Base-by-base conservation (phyloP, 2,113 vertebrate genomes). In the Poeciliopsis occidentalis region DNA sequence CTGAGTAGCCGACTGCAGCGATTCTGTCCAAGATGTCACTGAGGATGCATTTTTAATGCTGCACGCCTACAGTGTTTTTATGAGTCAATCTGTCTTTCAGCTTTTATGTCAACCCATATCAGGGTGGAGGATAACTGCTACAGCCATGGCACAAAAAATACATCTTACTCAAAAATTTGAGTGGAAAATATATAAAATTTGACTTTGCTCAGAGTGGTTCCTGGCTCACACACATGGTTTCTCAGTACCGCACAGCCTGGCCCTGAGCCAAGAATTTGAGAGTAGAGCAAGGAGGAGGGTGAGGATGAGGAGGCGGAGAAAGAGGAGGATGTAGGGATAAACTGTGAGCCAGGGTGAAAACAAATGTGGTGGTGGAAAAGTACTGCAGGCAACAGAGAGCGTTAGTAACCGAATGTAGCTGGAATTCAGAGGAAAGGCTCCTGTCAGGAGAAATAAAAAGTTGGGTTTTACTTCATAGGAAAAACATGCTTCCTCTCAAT, bases 291-390 rank as follows among this genome's bases (percentile, higher is more conserved):
- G 66, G 66, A 79, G 32, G 51, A 54, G 75, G 64, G 32, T 76
- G 65, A 71, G 47, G 51, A 61, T 32, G 13, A 17, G 44, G 44
- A 47, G 44, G 44, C 4, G 44, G 27, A 60, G 67, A 69, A 57
- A 51, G 65, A 70, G 26, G 51, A 47, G 31, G 71, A 74, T 73
- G 74, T 68, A 71, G 69, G 71, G 78, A 81, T 85, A 78, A 81
- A 85, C 54, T 73, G 73, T 73, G 67, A 41, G 68, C 68, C 79
- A 76, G 78, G 32, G 67, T 69, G 73, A 71, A 72, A 88, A 83
- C 71, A 88, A 78, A 80, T 87, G 71, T 75, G 75, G 80, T 68
- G 90, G 85, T 92, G 93, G 92, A 94, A 93, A 94, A 94, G 83
- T 93, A 93, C 92, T 84, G 87, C 57, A 69, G 51, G 24, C 8